Evolutionary conservation across 2,888 invertebrate genomes (phyloP), one percentile per base, ranked within the genome.

Genomic region (Hirtodrosophila histrioides): DNA sequence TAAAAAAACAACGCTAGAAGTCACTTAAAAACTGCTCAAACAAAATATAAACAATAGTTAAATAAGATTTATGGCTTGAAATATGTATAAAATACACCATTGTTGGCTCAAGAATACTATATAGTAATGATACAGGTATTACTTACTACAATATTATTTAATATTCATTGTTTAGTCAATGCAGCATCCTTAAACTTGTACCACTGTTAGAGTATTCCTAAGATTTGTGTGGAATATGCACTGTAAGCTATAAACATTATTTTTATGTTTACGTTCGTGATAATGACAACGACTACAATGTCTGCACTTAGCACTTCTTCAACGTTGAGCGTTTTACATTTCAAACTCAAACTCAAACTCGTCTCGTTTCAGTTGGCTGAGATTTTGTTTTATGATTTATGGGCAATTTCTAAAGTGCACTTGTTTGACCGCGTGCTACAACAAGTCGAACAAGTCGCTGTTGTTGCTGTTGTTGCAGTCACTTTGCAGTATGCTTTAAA

Each of bases 331-430:
- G 27, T 49, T 46, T 69, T 46, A 74, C 50, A 54, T 61, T 58
- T 63, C 29, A 51, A 71, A 68, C 64, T 72, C 57, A 72, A 54
- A 58, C 55, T 63, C 29, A 51, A 71, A 68, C 64, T 72, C 57
- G 75, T 72, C 69, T 75, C 69, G 69, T 66, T 71, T 71, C 65
- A 68, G 64, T 71, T 69, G 49, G 41, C 45, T 68, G 43, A 43
- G 55, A 35, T 36, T 55, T 27, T 41, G 27, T 56, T 65, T 72
- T 79, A 81, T 78, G 87, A 87, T 89, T 87, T 88, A 86, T 85
- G 84, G 80, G 78, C 89, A 86, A 88, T 82, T 82, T 82, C 86
- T 88, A 88, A 88, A 88, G 88, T 88, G 88, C 88, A 88, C 89
- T 88, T 89, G 88, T 88, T 88, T 88, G 88, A 88, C 88, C 84